A percentile compares a stretch with the other conserved stretches of the same genome.
Evolutionary conservation across 2,113 vertebrate genomes (phyloP).

Genomic region (Desmodus rotundus): DNA sequence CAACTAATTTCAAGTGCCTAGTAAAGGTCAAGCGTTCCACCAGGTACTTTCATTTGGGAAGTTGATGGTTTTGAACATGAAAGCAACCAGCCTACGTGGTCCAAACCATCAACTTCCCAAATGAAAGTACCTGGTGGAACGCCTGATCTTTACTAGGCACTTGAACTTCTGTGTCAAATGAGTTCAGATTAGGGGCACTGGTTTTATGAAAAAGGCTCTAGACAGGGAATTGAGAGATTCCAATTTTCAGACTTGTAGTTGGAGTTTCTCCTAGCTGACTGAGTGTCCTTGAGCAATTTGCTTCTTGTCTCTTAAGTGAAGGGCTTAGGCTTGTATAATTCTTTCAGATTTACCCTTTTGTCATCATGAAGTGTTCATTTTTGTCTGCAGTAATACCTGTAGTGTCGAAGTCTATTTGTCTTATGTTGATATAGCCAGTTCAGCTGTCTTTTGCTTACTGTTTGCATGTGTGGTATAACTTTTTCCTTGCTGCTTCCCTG

Average conservation of each 20-base stretch:
- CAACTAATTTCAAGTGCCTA: neutral
- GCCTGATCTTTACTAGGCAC: neutral
- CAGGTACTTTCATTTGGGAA: neutral
- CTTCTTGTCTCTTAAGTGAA: conserved; percentile 3
- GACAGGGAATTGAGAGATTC: neutral
- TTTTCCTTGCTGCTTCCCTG: neutral
- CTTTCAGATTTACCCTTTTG: neutral
- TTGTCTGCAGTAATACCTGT: neutral
- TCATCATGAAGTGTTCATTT: neutral
- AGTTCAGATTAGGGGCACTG: neutral
- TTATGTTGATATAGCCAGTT: neutral
- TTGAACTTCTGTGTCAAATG: neutral
- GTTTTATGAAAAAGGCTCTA: neutral
- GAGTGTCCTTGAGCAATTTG: neutral
- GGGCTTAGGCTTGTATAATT: neutral
- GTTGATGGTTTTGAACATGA: neutral
- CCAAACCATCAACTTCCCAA: neutral
- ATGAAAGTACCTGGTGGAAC: neutral
- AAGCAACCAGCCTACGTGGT: neutral
- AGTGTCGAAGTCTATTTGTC: neutral
- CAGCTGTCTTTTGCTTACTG: neutral
- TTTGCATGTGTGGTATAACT: neutral
- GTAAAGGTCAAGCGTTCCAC: neutral
- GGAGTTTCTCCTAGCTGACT: neutral
- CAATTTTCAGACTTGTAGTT: neutral